These are phyloP conservation scores for Brachyopa scutellaris DNA, from an alignment of 2,888 invertebrate genomes.

Conservation along the genomic window DNA sequence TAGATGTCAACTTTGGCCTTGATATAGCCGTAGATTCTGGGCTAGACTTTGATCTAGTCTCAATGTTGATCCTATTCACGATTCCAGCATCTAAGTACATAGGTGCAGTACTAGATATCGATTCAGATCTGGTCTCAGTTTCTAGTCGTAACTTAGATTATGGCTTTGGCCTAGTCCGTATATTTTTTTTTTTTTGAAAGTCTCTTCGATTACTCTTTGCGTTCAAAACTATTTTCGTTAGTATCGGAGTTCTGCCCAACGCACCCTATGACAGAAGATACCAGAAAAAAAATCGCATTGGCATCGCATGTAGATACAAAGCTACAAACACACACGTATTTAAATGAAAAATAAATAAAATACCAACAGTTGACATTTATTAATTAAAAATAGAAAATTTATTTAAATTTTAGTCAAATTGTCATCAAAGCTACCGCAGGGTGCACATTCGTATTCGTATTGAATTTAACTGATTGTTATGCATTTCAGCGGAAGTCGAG, in stretches of 20 bases:
- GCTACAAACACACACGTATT: too few species aligned
- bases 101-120: too few species aligned
- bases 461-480: slow-evolving; percentile 67
- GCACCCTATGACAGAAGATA: not conserved
- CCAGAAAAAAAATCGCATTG: not conserved
- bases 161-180: too few species aligned
- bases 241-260: not conserved
- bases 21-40: too few species aligned
- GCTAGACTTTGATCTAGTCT: too few species aligned
- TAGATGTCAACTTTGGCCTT: too few species aligned
- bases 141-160: too few species aligned
- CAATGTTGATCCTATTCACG: too few species aligned
- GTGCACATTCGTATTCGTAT: slow-evolving; percentile 59
- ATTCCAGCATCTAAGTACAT: too few species aligned
- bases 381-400: slow-evolving; percentile 79
- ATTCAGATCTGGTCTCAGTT: too few species aligned
- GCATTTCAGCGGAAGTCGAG: slow-evolving; percentile 68
- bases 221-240: not conserved
- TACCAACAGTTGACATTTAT: slow-evolving; percentile 78
- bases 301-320: not conserved
- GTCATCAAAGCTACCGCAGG: slow-evolving; percentile 75
- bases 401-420: slow-evolving; percentile 81
- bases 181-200: not conserved
- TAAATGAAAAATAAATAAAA: slow-evolving; percentile 76
- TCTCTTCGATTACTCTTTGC: not conserved